Evolutionary conservation across 2,113 vertebrate genomes (phyloP).

Genomic region (Scophthalmus maximus): DNA sequence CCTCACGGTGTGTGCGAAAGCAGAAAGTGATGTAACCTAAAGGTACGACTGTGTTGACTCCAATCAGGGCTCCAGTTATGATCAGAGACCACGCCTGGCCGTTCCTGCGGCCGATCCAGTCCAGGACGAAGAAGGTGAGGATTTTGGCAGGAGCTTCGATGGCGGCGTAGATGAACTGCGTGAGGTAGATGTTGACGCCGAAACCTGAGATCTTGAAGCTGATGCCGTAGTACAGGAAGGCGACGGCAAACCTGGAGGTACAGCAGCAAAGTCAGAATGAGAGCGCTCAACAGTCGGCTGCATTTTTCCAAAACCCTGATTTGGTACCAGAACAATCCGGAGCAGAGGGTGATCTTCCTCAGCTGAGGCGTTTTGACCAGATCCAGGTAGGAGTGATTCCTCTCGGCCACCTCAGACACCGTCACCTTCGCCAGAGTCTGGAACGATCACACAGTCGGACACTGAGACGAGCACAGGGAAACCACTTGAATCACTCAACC

Average conservation of each 20-base stretch:
- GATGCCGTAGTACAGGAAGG: slow-evolving; percentile 89
- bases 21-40: slow-evolving; percentile 58
- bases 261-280: neutral
- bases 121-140: slow-evolving; percentile 79
- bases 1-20: neutral
- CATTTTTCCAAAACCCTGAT: neutral
- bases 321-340: slow-evolving; percentile 80
- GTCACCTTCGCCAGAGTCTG: slow-evolving; percentile 70
- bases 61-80: slow-evolving; percentile 77
- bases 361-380: slow-evolving; percentile 80
- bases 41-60: slow-evolving; percentile 75
- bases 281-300: neutral
- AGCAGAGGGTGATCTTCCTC: slow-evolving; percentile 78
- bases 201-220: slow-evolving; percentile 86
- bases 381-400: slow-evolving; percentile 80
- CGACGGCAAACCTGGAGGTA: slow-evolving; percentile 85
- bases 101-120: slow-evolving; percentile 79
- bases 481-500: no score
- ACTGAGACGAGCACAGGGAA: no score
- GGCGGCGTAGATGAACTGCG: slow-evolving; percentile 85
- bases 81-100: slow-evolving; percentile 83
- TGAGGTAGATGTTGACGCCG: slow-evolving; percentile 85
- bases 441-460: neutral
- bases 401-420: slow-evolving; percentile 36
- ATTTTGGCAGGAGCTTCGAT: slow-evolving; percentile 88